A percentile compares a stretch with the other conserved stretches of the same genome.
phyloP scores from a whole-genome alignment of 2,113 vertebrate genomes.

The Deroptyus accipitrinus region DNA sequence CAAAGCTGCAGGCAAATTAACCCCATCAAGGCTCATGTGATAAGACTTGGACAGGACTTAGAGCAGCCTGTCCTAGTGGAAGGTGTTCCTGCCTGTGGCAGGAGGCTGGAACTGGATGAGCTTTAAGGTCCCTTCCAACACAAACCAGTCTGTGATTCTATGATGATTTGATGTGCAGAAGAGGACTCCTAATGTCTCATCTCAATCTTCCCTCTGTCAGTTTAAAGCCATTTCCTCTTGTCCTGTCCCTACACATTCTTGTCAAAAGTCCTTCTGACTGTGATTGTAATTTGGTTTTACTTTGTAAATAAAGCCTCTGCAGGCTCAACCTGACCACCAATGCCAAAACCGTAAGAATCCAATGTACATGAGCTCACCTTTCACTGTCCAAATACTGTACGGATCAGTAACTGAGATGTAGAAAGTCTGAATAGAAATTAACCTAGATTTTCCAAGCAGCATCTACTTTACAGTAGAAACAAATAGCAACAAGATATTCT shows the following conservation, averaged over 20 bases:
- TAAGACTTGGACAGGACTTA: background rate
- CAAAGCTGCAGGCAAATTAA: background rate
- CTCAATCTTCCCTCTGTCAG: background rate
- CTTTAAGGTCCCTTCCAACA: background rate
- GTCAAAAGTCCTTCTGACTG: background rate
- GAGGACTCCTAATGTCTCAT: background rate
- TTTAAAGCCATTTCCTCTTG: background rate
- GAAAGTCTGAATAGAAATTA: background rate
- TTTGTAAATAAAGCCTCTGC: background rate
- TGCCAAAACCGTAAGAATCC: background rate
- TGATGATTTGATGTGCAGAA: background rate
- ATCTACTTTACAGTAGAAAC: background rate
- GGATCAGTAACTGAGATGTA: background rate
- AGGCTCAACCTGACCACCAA: background rate
- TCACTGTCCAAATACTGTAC: background rate
- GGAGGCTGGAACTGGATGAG: background rate
- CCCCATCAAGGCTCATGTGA: background rate
- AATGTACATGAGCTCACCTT: background rate
- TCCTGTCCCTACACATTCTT: background rate
- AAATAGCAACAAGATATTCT: background rate
- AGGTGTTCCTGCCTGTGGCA: background rate
- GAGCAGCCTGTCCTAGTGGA: background rate
- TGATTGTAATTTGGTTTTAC: background rate
- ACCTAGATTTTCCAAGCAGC: background rate
- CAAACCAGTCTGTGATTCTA: background rate